These are phyloP conservation scores for Empidonax traillii DNA, from an alignment of 2,113 vertebrate genomes.

Conservation along the genomic window DNA sequence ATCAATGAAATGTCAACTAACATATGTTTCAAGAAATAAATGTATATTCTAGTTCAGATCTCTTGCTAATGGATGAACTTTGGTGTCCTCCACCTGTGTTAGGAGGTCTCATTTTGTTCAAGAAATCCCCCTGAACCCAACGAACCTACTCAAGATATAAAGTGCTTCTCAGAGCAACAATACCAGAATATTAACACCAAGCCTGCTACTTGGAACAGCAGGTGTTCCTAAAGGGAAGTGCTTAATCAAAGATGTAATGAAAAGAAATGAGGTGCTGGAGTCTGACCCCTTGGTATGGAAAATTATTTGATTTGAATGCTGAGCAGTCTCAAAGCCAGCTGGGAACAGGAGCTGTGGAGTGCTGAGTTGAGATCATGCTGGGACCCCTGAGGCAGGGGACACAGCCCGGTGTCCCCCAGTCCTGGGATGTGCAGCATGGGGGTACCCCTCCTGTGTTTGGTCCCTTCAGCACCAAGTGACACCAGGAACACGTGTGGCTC, in stretches of 20 bases:
- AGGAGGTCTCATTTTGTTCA: neutral
- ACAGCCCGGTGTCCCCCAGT: neutral
- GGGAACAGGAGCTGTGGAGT: neutral
- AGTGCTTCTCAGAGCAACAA: neutral
- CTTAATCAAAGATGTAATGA: slow-evolving; percentile 20
- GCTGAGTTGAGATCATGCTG: rapidly evolving
- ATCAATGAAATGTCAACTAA: neutral
- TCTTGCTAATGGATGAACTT: neutral
- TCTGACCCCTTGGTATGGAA: neutral
- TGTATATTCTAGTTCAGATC: neutral
- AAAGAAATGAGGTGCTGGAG: neutral
- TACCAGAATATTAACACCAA: neutral
- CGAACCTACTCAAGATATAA: neutral
- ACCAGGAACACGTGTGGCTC: rapidly evolving
- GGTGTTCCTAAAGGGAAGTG: neutral
- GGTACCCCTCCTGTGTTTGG: neutral
- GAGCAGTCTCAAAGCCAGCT: neutral
- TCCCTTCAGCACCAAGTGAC: neutral
- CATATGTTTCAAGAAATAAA: neutral
- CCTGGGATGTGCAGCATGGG: neutral
- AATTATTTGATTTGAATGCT: neutral
- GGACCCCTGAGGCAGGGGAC: neutral
- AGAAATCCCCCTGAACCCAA: neutral
- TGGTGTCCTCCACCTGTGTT: neutral
- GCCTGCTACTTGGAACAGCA: neutral